Evolutionary conservation across 2,113 vertebrate species (phyloP).

Genomic region (Balaenoptera acutorostrata): DNA sequence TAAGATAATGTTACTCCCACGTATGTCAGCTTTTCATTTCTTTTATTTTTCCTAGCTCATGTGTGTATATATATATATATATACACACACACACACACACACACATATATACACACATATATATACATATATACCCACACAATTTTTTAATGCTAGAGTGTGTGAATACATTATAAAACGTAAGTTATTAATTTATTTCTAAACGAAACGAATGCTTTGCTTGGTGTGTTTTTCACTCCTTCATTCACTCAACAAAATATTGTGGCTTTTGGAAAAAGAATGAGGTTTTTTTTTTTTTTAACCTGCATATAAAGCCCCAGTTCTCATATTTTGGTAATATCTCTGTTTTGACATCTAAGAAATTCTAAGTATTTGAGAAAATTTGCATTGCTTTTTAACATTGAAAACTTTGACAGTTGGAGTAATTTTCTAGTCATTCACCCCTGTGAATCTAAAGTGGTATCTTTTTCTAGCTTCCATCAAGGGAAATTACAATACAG

Average conservation of each 20-base stretch:
- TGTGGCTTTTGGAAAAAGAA: conserved; percentile 2
- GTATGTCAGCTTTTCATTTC: conserved; percentile 14
- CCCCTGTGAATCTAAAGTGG: neutral
- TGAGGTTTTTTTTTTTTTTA: neutral
- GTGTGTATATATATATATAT: too few species aligned
- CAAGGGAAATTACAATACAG: neutral
- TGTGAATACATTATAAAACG: neutral
- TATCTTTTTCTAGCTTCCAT: neutral
- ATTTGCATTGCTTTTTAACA: conserved; percentile 23
- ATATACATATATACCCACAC: neutral
- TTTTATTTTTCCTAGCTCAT: conserved; percentile 46
- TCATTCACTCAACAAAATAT: neutral
- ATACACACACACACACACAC: fast-evolving
- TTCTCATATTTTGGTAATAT: conserved; percentile 13
- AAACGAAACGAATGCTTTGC: neutral
- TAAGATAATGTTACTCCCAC: conserved; percentile 45
- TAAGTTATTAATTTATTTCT: neutral
- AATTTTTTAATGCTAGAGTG: neutral
- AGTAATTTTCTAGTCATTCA: conserved; percentile 44
- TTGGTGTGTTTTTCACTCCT: neutral
- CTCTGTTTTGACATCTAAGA: conserved; percentile 41
- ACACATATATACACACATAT: neutral
- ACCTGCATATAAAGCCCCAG: neutral
- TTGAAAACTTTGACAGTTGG: neutral
- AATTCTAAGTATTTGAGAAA: conserved; percentile 7